phyloP scores from a whole-genome alignment of 2,797 vertebrate species.

The Netta rufina region DNA sequence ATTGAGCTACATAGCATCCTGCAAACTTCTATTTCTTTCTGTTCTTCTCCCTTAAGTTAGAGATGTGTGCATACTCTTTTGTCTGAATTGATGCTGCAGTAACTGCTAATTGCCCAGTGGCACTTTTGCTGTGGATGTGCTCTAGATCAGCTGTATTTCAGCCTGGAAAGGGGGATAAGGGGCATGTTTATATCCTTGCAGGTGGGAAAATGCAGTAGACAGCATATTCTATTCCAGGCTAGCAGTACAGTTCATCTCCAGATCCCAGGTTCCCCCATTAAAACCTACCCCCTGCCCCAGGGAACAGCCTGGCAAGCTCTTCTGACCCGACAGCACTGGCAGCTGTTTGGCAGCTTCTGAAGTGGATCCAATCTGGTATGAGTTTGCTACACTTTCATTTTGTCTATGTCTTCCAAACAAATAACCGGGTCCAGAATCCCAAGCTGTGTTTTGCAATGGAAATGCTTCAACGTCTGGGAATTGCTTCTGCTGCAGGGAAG shows the following conservation, averaged over 20 bases:
- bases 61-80: neutral
- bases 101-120: slow-evolving; percentile 10
- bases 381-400: slow-evolving; percentile 76
- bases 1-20: neutral
- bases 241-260: slow-evolving; percentile 37
- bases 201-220: slow-evolving; percentile 48
- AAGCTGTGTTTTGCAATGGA: slow-evolving; percentile 74
- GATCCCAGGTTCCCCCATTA: slow-evolving; percentile 50
- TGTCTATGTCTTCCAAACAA: slow-evolving; percentile 71
- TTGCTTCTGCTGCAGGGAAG: slow-evolving; percentile 55
- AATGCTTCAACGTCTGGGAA: slow-evolving; percentile 72
- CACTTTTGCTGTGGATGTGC: neutral
- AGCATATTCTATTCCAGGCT: slow-evolving; percentile 57
- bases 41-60: neutral
- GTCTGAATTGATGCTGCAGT: slow-evolving; percentile 28
- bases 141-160: slow-evolving; percentile 49
- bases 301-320: slow-evolving; percentile 56
- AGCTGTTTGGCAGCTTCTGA: slow-evolving; percentile 77
- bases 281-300: slow-evolving; percentile 37
- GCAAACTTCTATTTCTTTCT: neutral
- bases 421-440: slow-evolving; percentile 69
- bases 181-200: neutral
- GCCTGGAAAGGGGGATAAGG: neutral
- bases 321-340: slow-evolving; percentile 69
- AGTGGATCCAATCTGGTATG: slow-evolving; percentile 75